Conservation (phyloP, 2,797 vertebrate genomes). For the Aplochiton taeniatus region DNA sequence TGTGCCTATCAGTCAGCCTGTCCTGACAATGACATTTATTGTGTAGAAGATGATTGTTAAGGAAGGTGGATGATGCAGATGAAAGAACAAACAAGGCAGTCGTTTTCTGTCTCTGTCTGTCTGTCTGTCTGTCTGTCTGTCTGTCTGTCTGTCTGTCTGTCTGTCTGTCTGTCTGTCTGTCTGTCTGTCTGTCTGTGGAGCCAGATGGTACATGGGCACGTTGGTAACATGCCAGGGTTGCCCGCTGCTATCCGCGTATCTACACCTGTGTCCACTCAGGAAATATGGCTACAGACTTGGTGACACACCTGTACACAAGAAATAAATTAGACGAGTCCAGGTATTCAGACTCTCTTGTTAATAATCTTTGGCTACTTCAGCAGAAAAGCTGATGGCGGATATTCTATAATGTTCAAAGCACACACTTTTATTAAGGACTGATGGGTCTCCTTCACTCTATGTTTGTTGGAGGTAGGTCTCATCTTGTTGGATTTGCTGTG, state of each 20-base stretch:
- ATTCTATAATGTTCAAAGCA: constrained; percentile 34
- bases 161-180: not conserved
- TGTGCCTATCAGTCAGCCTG: constrained; percentile 29
- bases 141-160: not conserved
- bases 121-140: not conserved
- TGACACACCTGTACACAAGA: not conserved
- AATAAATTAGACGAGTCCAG: not conserved
- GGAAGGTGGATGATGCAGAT: constrained; percentile 27
- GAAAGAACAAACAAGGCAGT: no score
- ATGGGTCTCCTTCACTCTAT: constrained; percentile 23
- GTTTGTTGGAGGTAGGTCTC: constrained; percentile 26
- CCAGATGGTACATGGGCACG: constrained; percentile 55
- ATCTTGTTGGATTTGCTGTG: constrained; percentile 31
- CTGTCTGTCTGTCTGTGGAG: constrained; percentile 19
- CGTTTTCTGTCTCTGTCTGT: constrained; percentile 14
- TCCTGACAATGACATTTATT: constrained; percentile 38
- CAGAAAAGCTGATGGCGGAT: not conserved
- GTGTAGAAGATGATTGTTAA: not conserved
- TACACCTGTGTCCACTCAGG: not conserved
- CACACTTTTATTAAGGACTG: constrained; percentile 32
- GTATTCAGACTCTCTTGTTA: not conserved
- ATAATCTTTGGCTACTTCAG: not conserved
- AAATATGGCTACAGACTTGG: not conserved
- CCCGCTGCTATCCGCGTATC: constrained; percentile 76
- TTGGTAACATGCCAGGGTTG: constrained; percentile 71